A percentile compares a stretch with the other conserved stretches of the same genome.
phyloP scores from a whole-genome alignment of 2,888 invertebrate genomes.

The Ennomos quercinarius region DNA sequence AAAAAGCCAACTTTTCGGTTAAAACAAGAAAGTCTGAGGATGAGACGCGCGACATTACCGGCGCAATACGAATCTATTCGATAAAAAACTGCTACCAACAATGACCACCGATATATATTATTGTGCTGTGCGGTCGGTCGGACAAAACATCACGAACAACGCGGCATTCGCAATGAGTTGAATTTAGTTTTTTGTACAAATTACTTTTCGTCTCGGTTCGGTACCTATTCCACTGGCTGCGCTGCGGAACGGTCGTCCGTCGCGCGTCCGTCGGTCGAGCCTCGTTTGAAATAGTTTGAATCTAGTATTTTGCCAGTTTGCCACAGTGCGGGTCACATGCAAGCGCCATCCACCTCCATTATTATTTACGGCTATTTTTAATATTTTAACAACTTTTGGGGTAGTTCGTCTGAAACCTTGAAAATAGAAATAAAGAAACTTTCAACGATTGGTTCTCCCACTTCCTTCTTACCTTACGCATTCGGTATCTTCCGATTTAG shows the following conservation, averaged over 20 bases:
- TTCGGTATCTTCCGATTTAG: conserved; percentile 58
- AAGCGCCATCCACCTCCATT: conserved; percentile 40
- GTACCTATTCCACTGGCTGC: conserved; percentile 72
- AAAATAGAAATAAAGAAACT: conserved; percentile 27
- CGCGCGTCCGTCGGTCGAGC: conserved; percentile 51
- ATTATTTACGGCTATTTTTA: conserved; percentile 21
- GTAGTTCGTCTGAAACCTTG: conserved; percentile 27
- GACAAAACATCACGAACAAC: conserved; percentile 83
- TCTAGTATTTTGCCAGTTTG: conserved; percentile 42
- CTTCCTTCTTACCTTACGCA: conserved; percentile 54
- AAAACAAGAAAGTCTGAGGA: conserved; percentile 61
- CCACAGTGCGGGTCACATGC: conserved; percentile 49
- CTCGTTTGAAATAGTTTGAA: conserved; percentile 59
- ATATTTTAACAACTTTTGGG: conserved; percentile 24
- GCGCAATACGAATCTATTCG: conserved; percentile 64
- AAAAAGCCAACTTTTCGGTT: conserved; percentile 48
- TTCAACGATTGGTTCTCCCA: conserved; percentile 30
- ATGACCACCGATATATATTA: conserved; percentile 77
- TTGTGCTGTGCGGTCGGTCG: conserved; percentile 79
- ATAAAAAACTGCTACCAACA: conserved; percentile 80
- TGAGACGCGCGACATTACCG: conserved; percentile 77
- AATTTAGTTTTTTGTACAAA: conserved; percentile 84
- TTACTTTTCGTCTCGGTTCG: conserved; percentile 84
- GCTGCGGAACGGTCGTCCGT: conserved; percentile 57
- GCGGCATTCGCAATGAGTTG: conserved; percentile 81